Percentiles rank a stretch among this genome's conserved stretches.
phyloP scores from a whole-genome alignment of 2,113 vertebrate genomes.

The Myodes glareolus region DNA sequence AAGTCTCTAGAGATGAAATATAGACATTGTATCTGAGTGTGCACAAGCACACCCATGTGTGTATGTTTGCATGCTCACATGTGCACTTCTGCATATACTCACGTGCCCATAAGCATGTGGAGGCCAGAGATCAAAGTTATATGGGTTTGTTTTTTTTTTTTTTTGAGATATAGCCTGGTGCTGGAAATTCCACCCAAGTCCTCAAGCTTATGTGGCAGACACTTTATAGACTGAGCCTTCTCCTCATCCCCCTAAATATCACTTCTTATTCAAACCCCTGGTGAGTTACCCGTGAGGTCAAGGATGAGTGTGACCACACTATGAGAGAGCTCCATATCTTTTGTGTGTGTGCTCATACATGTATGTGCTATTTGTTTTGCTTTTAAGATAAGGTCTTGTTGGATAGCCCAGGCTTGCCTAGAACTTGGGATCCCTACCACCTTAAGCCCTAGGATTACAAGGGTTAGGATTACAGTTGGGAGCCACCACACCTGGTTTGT shows the following conservation, averaged over 20 bases:
- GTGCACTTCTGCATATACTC: not conserved
- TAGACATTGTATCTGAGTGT: not conserved
- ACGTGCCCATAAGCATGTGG: not conserved
- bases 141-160: too few species aligned
- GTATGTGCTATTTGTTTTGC: not conserved
- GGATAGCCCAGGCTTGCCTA: not conserved
- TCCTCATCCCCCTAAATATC: not conserved
- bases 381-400: not conserved
- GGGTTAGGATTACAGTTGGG: not conserved
- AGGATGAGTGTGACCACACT: not conserved
- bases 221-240: not conserved
- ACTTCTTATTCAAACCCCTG: not conserved
- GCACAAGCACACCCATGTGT: rapidly evolving
- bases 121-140: not conserved
- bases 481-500: not conserved
- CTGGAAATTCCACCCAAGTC: not conserved
- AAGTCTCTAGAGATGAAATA: not conserved
- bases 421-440: not conserved
- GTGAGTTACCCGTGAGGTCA: not conserved
- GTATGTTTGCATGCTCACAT: not conserved
- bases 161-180: not conserved
- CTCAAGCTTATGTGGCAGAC: not conserved
- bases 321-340: not conserved
- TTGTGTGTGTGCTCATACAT: not conserved
- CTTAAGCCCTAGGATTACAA: not conserved